Percentiles rank a stretch among this genome's conserved stretches.
phyloP scores from a whole-genome alignment of 1,140 invertebrate genomes.

The Drosophila sturtevanti region DNA sequence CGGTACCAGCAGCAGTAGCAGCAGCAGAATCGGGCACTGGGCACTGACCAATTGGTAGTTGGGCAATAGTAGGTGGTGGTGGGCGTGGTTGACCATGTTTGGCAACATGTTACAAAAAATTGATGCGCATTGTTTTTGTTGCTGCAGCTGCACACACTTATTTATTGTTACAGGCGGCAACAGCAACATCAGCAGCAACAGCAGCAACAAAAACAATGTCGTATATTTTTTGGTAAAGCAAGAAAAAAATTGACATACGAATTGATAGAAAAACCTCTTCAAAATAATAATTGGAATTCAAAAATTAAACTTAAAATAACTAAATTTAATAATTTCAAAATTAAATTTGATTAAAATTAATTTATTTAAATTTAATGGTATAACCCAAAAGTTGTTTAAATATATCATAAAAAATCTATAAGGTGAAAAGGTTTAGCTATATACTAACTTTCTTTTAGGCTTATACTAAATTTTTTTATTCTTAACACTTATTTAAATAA shows the following conservation, averaged over 20 bases:
- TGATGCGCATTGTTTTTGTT: constrained; percentile 55
- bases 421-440: background rate
- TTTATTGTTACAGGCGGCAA: constrained; percentile 59
- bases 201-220: constrained; percentile 42
- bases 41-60: constrained; percentile 3
- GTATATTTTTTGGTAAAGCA: constrained; percentile 47
- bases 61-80: constrained; percentile 17
- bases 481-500: background rate
- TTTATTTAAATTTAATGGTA: too few species aligned
- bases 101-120: constrained; percentile 80
- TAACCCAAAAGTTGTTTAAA: too few species aligned
- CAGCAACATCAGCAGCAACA: background rate
- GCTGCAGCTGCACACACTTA: constrained; percentile 65
- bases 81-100: constrained; percentile 63
- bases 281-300: constrained; percentile 6
- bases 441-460: background rate
- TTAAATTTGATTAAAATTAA: too few species aligned
- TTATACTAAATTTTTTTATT: background rate
- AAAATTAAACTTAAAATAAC: background rate
- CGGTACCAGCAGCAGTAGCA: constrained; percentile 6
- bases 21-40: background rate
- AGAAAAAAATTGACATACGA: background rate
- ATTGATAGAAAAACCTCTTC: background rate
- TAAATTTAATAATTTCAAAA: too few species aligned
- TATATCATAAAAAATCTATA: too few species aligned